phyloP scores from a whole-genome alignment of 2,888 invertebrate species.

The Tribolium freemani region DNA sequence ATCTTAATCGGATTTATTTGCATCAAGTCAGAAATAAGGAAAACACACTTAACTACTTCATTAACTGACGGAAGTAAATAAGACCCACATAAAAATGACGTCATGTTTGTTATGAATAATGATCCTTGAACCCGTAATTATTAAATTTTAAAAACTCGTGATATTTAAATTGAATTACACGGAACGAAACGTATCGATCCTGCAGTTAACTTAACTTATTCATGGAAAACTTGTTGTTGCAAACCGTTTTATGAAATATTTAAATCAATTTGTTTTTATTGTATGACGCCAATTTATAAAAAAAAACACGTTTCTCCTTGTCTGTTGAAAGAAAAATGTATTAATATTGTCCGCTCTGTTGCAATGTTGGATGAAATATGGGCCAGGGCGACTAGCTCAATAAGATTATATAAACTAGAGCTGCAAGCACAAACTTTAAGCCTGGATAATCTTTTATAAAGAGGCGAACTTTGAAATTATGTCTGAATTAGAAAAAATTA shows the following conservation, averaged over 20 bases:
- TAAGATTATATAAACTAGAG: constrained; percentile 37
- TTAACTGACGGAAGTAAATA: constrained; percentile 22
- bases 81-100: constrained; percentile 30
- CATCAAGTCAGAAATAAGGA: neutral
- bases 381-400: constrained; percentile 32
- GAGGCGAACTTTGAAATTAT: constrained; percentile 21
- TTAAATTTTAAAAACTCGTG: constrained; percentile 13
- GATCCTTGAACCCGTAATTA: constrained; percentile 21
- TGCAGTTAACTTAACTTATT: constrained; percentile 12
- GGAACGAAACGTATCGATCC: constrained; percentile 1
- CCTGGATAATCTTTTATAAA: constrained; percentile 28
- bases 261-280: neutral
- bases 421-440: constrained; percentile 36
- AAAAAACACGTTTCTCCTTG: neutral
- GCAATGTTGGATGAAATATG: constrained; percentile 31
- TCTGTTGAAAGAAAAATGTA: constrained; percentile 25
- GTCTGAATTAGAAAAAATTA: constrained; percentile 13
- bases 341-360: constrained; percentile 30
- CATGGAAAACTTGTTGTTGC: neutral
- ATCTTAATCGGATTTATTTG: neutral
- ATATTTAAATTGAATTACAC: constrained; percentile 18
- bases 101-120: constrained; percentile 3
- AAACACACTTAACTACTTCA: constrained; percentile 12
- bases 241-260: neutral
- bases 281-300: neutral